phyloP scores from a whole-genome alignment of 2,113 vertebrate species.

The Scytalopus superciliaris region DNA sequence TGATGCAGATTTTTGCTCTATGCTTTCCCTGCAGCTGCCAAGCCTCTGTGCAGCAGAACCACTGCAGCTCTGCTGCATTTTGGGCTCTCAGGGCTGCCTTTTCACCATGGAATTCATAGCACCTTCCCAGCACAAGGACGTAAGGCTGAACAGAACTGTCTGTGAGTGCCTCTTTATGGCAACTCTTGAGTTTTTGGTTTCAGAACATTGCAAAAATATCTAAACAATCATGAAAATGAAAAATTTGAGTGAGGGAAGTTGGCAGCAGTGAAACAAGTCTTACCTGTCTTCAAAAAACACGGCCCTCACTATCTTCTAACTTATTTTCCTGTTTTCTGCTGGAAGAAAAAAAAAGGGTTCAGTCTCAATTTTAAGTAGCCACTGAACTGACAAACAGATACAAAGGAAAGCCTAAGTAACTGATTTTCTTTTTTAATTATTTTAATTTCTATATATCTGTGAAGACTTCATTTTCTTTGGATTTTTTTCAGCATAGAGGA shows the following conservation, averaged over 20 bases:
- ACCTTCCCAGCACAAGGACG: rapidly evolving
- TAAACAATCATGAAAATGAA: background rate
- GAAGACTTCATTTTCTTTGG: background rate
- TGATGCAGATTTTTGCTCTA: background rate
- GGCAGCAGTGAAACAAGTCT: background rate
- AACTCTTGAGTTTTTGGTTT: background rate
- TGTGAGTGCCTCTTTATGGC: background rate
- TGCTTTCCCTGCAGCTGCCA: background rate
- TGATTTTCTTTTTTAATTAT: background rate
- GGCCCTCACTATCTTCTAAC: background rate
- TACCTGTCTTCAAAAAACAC: background rate
- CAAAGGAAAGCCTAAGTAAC: background rate
- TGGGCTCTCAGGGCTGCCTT: background rate
- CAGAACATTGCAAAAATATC: background rate
- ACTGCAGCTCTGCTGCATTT: background rate
- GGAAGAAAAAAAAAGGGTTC: background rate
- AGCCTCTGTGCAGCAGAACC: background rate
- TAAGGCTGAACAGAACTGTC: background rate
- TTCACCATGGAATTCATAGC: background rate
- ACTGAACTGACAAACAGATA: background rate
- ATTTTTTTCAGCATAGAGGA: background rate
- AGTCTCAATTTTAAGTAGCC: background rate
- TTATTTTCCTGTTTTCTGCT: background rate
- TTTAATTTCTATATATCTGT: background rate
- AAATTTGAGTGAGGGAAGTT: background rate